phyloP scores from a whole-genome alignment of 2,797 vertebrate species.

The Rhabdomys pumilio region DNA sequence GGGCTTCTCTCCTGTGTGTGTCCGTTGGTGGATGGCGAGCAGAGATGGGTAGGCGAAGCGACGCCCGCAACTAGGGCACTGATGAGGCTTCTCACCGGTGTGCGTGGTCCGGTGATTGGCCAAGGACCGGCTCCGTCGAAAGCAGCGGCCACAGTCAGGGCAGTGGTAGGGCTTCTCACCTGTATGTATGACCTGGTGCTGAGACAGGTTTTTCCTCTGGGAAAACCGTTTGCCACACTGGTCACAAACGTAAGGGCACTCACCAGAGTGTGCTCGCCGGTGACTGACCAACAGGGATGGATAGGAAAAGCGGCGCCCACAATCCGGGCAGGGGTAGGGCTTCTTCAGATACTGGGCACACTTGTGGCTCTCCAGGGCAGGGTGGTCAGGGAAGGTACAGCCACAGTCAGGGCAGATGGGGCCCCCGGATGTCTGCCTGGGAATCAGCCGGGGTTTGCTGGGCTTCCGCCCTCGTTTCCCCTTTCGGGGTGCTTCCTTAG shows the following conservation, averaged over 20 bases:
- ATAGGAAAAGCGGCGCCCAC: conserved; percentile 88
- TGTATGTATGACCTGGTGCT: conserved; percentile 85
- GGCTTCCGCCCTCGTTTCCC: conserved; percentile 80
- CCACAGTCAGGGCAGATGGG: conserved; percentile 85
- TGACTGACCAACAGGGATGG: conserved; percentile 86
- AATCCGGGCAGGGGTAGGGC: conserved; percentile 87
- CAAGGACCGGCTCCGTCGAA: conserved; percentile 81
- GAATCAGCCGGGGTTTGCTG: conserved; percentile 83
- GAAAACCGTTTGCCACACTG: conserved; percentile 84
- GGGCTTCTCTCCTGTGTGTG: conserved; percentile 84
- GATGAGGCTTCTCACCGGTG: conserved; percentile 80
- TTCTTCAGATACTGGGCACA: conserved; percentile 84
- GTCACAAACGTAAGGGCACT: conserved; percentile 83
- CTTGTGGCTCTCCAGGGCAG: conserved; percentile 79
- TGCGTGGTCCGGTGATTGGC: conserved; percentile 83
- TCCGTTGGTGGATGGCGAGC: conserved; percentile 83
- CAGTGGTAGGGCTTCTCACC: conserved; percentile 87
- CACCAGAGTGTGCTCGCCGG: conserved; percentile 82
- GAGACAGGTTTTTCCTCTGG: conserved; percentile 83
- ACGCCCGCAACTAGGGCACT: conserved; percentile 80
- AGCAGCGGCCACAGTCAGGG: conserved; percentile 83
- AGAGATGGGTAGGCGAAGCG: conserved; percentile 83
- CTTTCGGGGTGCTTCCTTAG: conserved; percentile 79
- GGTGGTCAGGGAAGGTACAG: conserved; percentile 82
- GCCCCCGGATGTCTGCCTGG: conserved; percentile 80